These are phyloP conservation scores for Agrotis clavis DNA, from an alignment of 2,888 invertebrate species.

Conservation along the genomic window DNA sequence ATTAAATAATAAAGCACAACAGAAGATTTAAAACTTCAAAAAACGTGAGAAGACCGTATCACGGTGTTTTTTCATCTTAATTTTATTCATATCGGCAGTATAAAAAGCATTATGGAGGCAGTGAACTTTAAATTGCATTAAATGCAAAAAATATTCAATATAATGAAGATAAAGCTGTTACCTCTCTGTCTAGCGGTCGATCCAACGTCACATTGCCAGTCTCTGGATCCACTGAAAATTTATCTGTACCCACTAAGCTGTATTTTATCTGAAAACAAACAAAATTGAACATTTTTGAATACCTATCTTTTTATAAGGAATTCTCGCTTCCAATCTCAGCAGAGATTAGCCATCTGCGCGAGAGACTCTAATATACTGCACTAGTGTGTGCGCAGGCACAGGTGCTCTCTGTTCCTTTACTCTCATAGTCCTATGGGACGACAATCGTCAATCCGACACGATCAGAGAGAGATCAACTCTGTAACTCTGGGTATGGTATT, in stretches of 20 bases:
- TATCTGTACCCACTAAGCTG: slow-evolving; percentile 95
- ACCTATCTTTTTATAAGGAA: no score
- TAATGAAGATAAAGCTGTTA: slow-evolving; percentile 72
- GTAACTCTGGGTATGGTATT: no score
- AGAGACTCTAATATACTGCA: no score
- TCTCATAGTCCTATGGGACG: no score
- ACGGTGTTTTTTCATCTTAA: background rate
- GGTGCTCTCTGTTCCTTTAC: no score
- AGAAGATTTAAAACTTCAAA: background rate
- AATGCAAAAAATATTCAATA: background rate
- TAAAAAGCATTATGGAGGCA: background rate
- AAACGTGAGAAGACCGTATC: slow-evolving; percentile 1
- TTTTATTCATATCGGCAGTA: background rate
- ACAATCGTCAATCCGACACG: no score
- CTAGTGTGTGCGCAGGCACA: no score
- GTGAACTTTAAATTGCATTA: background rate
- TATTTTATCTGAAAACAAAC: slow-evolving; percentile 88
- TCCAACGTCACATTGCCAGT: slow-evolving; percentile 95
- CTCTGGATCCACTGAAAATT: slow-evolving; percentile 94
- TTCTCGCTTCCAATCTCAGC: no score
- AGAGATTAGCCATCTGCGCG: no score
- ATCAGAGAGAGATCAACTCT: no score
- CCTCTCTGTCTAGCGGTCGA: slow-evolving; percentile 96
- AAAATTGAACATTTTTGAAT: slow-evolving; percentile 47
- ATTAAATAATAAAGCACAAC: background rate